phyloP scores from a whole-genome alignment of 1,140 invertebrate species.

The Trichomalopsis sarcophagae region DNA sequence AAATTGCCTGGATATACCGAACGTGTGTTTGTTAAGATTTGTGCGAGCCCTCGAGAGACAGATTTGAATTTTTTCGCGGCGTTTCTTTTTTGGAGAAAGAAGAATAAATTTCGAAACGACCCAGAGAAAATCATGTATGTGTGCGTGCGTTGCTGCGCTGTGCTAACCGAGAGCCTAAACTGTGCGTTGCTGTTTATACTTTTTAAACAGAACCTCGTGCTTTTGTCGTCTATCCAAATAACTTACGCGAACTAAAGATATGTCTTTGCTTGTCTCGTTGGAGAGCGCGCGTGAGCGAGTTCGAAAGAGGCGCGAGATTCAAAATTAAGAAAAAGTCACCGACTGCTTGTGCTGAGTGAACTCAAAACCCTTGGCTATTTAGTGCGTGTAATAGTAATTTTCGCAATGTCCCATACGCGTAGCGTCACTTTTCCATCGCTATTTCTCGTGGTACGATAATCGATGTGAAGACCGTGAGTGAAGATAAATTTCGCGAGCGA shows the following conservation, averaged over 20 bases:
- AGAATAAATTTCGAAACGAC: slow-evolving; percentile 52
- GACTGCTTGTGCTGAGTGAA: slow-evolving; percentile 14
- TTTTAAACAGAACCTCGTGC: slow-evolving; percentile 39
- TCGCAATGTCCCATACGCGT: background rate
- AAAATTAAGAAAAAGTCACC: background rate
- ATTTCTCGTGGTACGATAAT: background rate
- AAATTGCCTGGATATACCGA: slow-evolving; percentile 31
- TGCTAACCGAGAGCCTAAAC: slow-evolving; percentile 13
- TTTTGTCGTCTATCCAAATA: slow-evolving; percentile 41
- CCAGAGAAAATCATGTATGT: slow-evolving; percentile 22
- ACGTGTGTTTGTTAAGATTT: background rate
- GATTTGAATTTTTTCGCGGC: slow-evolving; percentile 44
- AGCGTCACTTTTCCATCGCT: background rate
- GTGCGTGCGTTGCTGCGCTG: background rate
- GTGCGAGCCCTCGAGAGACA: slow-evolving; percentile 28
- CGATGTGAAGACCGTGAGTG: too few species aligned
- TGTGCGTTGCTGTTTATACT: slow-evolving; percentile 31
- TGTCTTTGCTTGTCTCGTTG: background rate
- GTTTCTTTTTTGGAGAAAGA: slow-evolving; percentile 48
- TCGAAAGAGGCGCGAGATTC: background rate
- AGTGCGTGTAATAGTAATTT: background rate
- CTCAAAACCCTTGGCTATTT: slow-evolving; percentile 37
- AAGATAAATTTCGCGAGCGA: slow-evolving; percentile 40
- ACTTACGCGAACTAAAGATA: slow-evolving; percentile 22
- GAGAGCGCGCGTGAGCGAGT: slow-evolving; percentile 17